These are phyloP conservation scores for Phenganax subtilis DNA, from an alignment of 92 coral and sea anemone genomes.

Conservation along the genomic window DNA sequence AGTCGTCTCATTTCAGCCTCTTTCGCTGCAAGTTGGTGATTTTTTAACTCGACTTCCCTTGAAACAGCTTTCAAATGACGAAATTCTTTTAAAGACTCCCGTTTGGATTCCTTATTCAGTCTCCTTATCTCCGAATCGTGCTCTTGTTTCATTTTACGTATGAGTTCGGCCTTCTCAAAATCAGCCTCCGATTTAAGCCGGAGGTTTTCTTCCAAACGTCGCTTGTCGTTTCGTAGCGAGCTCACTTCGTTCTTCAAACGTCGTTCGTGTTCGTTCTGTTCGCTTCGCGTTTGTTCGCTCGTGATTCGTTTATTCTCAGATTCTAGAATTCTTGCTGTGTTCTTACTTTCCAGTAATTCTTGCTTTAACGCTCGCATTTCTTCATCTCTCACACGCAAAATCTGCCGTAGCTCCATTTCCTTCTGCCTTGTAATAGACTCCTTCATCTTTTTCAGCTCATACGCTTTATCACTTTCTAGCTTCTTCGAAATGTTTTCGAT, in stretches of 20 bases:
- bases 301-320: constrained; percentile 68
- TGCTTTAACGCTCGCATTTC: constrained; percentile 79
- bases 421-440: constrained; percentile 71
- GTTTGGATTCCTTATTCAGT: constrained; percentile 71
- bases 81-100: constrained; percentile 78
- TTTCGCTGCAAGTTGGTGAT: constrained; percentile 79
- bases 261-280: constrained; percentile 58
- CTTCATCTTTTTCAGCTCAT: constrained; percentile 63
- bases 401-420: constrained; percentile 81
- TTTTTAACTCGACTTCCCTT: constrained; percentile 78
- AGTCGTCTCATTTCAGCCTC: constrained; percentile 82
- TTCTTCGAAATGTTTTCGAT: constrained; percentile 71
- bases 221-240: constrained; percentile 71
- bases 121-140: constrained; percentile 79
- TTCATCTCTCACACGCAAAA: constrained; percentile 84
- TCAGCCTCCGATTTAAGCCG: constrained; percentile 81
- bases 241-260: constrained; percentile 65
- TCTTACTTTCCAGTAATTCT: constrained; percentile 76
- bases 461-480: constrained; percentile 70
- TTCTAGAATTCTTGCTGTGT: constrained; percentile 68
- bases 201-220: constrained; percentile 66
- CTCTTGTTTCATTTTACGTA: constrained; percentile 76
- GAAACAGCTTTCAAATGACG: constrained; percentile 80
- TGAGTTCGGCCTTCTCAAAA: constrained; percentile 81
- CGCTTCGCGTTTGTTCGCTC: constrained; percentile 58